These are phyloP conservation scores for Lepetodrilus schrolli DNA, from an alignment of 2,888 invertebrate genomes.

Conservation along the genomic window DNA sequence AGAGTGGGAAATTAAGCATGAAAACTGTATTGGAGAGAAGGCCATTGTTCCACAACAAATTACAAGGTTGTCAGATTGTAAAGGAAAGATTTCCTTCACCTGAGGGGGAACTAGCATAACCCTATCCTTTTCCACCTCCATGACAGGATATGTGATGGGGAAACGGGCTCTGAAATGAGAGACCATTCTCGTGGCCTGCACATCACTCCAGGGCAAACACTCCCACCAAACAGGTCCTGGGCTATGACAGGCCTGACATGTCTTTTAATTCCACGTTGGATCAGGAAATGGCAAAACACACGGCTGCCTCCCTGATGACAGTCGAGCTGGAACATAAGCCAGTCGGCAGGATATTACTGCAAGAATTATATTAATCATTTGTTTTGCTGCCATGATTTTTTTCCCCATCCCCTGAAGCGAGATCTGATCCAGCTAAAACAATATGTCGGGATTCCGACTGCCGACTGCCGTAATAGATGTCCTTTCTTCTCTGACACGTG, in stretches of 20 bases:
- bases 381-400: background rate
- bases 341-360: background rate
- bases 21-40: background rate
- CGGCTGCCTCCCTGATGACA: conserved; percentile 9
- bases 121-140: background rate
- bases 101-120: background rate
- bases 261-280: conserved; percentile 24
- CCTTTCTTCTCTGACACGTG: background rate
- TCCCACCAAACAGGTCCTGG: conserved; percentile 8
- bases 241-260: background rate
- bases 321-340: background rate
- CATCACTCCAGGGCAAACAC: background rate
- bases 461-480: background rate
- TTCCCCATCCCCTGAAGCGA: background rate
- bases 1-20: conserved; percentile 19
- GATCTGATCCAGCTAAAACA: conserved; percentile 10
- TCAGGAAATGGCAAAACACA: conserved; percentile 29
- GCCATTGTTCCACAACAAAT: background rate
- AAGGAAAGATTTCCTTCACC: conserved; percentile 12
- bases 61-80: conserved; percentile 11
- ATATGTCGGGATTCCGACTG: background rate
- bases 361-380: conserved; percentile 3
- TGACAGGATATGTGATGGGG: background rate
- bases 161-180: conserved; percentile 6
- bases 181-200: background rate